Base-by-base conservation (phyloP, 2,797 vertebrate species). In the Meda fulgida region DNA sequence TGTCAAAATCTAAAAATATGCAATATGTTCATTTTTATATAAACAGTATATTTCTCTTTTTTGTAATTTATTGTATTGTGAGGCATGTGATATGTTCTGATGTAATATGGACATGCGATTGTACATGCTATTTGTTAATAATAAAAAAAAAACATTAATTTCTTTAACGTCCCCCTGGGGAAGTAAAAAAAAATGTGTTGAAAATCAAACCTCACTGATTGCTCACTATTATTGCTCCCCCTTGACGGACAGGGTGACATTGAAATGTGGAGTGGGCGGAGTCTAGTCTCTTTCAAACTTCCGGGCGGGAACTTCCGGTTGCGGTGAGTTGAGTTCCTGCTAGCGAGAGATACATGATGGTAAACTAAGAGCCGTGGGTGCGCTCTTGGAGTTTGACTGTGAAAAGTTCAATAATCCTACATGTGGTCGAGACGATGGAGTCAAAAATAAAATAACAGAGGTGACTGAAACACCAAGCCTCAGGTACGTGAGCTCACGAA, bases 311-410 rank as follows among this genome's bases (percentile, higher is more conserved):
- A 86, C 87, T 91, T 92, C 92, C 91, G 88, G 85, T 85, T 16
- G 11, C 8, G n/a, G 26, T 58, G 43, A 71, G 67, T 36, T 21
- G 77, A 78, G 29, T 90, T 91, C 91, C 90, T 85, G 86, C 88
- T 78, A 60, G 46, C 58, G 26, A 81, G 46, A 65, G 26, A 81
- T 78, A 55, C 85, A 87, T 84, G 70, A 86, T 85, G 82, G 86
- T 63, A 84, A 75, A 92, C 91, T 88, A 80, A 80, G 81, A 87
- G 89, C 51, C 80, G 90, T 89, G 83, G 85, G 31, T 65, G 43
- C 80, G 67, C 55, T 66, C 51, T 2, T 2, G 46, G 94, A 95
- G 90, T 95, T 95, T 93, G 89, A 43, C 19, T 69, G 78, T 48
- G 88, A 73, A 46, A 83, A 87, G 79, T 85, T 51, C 85, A 89